Base-by-base conservation (phyloP, 2,888 invertebrate genomes). In the Xanthia icteritia region DNA sequence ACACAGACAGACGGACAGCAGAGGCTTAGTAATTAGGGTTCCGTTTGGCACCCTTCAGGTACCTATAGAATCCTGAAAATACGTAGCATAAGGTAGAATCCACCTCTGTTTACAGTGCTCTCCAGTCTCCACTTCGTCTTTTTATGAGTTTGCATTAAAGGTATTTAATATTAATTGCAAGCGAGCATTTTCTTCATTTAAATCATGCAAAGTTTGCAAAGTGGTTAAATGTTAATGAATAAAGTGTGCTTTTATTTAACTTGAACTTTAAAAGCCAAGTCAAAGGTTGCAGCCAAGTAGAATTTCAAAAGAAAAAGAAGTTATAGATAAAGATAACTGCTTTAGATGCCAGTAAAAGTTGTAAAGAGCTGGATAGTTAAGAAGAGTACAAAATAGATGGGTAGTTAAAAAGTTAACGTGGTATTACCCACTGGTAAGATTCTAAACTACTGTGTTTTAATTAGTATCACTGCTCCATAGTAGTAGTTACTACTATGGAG, bases 311-410 rank as follows among this genome's bases (percentile, higher is more conserved):
- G 85, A 81, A 82, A 71, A 73, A 73, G 66, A 86, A 70, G 66
- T 86, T 82, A 86, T 83, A 82, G 83, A 84, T 79, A 75, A 79
- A 73, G 86, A 75, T 86, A 84, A 86, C 83, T 85, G 67, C 79
- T 84, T 83, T 58, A 75, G 64, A 70, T 69, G 69, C 64, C 54
- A 86, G 83, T 83, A 45, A 73, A 84, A 84, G 70, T 84, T 84
- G 17, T 66, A 73, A 82, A 84, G 86, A 86, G 72, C 73, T 79
- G 70, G 36, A 67, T 75, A 84, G 60, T 86, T 85, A 70, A 75
- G 58, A 63, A 74, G 76, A 85, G 77, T 61, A 70, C 73, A 76
- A 71, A 75, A 85, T 86, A 64, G 64, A 86, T 73, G 75, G 63
- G 60, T 75, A 51, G 67, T 83, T 84, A 64, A 73, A 77, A 83